Evolutionary conservation across 2,888 invertebrate species (phyloP).

Genomic region (Rosalia funebris): DNA sequence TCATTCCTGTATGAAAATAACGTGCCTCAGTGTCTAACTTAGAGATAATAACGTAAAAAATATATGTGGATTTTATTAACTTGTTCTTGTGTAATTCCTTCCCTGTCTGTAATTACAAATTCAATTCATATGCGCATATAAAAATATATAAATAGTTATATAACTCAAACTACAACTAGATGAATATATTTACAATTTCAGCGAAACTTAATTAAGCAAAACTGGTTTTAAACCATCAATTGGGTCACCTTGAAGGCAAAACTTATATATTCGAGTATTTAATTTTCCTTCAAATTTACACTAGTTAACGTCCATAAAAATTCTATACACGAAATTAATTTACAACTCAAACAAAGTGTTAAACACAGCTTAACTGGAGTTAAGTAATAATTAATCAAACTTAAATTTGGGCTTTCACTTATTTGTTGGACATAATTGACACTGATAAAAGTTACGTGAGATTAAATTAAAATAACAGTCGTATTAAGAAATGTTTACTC

Average conservation of each 20-base stretch:
- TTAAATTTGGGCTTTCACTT: not conserved
- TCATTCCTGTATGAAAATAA: too few relatives aligned
- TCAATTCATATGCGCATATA: too few relatives aligned
- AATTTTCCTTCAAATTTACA: constrained; percentile 18
- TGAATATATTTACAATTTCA: not conserved
- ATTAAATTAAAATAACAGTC: not conserved
- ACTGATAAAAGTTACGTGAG: constrained; percentile 1
- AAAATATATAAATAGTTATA: too few relatives aligned
- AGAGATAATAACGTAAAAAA: too few relatives aligned
- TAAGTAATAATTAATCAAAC: constrained; percentile 15
- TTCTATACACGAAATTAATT: constrained; percentile 2
- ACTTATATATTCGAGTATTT: constrained; percentile 15
- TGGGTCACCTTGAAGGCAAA: constrained; percentile 20
- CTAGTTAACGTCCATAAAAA: not conserved
- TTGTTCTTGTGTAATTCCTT: too few relatives aligned
- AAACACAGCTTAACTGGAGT: constrained; percentile 13
- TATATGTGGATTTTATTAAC: too few relatives aligned
- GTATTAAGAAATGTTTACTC: not conserved
- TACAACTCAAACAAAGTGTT: not conserved
- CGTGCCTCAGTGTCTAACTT: too few relatives aligned
- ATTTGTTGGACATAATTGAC: not conserved
- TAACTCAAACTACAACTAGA: too few relatives aligned
- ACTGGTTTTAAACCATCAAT: constrained; percentile 14
- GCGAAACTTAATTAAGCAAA: constrained; percentile 22
- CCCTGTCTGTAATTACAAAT: too few relatives aligned